Evolutionary conservation across 2,113 vertebrate species (phyloP), one percentile per base, ranked within the genome.

Genomic region (Malurus cyaneus): DNA sequence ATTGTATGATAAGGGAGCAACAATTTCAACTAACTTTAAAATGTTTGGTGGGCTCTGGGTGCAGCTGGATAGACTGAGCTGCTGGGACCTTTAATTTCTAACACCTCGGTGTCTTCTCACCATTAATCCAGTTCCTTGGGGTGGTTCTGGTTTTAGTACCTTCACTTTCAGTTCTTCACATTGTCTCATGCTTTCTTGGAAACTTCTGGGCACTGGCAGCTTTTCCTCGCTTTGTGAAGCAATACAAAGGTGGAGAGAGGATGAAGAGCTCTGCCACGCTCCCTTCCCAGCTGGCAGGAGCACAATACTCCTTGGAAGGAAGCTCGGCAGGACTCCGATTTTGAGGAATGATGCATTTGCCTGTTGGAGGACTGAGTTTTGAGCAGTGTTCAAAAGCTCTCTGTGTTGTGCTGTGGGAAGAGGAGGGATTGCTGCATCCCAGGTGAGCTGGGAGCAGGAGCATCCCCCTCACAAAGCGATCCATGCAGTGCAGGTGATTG

Each of bases 161-260:
- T 92, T 87, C 24, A 6, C 81, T 87, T 94, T 34, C 78, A n/a
- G 32, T 67, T 89, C 80, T 78, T 32, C 5, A 4, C 41, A 4
- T 71, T 76, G 13, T 73, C 41, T 79, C 3, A 0, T 11, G 15
- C 50, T 80, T 95, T 77, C 76, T 80, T n/a, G 49, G 77, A 84
- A 28, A 6, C 24, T 24, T 44, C 36, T 72, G 59, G 62, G 84
- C 46, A 44, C 41, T 18, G 46, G 1, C 41, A 2, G 25, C 18
- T 88, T 90, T 36, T 60, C 74, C 78, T 47, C 47, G 56, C 69
- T 81, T 74, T 66, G 57, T 64, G 77, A 54, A 84, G 80, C n/a
- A 39, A 23, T 24, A 17, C 17, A 23, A 14, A 76, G 49, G 66
- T 62, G 60, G 64, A 14, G 70, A 6, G 64, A 73, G 65, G 60